Base-by-base conservation (phyloP, 2,888 invertebrate species). In the Agonopterix subpropinquella region DNA sequence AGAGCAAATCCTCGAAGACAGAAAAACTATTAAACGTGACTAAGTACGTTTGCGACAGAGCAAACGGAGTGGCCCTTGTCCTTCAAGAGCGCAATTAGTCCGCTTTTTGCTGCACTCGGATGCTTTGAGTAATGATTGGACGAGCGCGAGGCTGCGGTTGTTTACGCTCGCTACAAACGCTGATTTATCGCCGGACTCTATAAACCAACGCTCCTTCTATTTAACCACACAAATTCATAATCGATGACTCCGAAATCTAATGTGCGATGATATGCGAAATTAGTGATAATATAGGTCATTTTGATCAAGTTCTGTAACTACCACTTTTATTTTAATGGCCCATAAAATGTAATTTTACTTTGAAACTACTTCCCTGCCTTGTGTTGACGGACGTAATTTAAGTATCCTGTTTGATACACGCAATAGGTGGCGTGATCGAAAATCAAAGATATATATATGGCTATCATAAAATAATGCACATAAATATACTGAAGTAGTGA, bases 71-170 rank as follows among this genome's bases (percentile, higher is more conserved):
- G 77, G 75, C 77, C 78, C 82, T 81, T 80, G 84, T 84, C 82
- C 80, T 82, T 85, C 78, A 78, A 82, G 80, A 76, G 73, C 71
- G 82, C 84, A 85, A 86, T 87, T 87, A 87, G 87, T 77, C 63
- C 69, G 71, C 75, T 86, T 86, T 87, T 86, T 86, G 82, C 76
- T 78, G 79, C 78, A 80, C 73, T 79, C 66, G 64, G 74, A 72
- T 83, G 73, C 80, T 79, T 79, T 84, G 79, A 85, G 77, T 85
- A 83, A 85, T 84, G 81, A 85, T 82, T 81, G 74, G 73, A 77
- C 66, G 70, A 66, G 59, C 67, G 69, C 59, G 65, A 68, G 68
- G 69, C 70, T 72, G 78, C 62, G 77, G 77, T 80, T 82, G 82
- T 84, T 80, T 81, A 79, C 72, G 71, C 66, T 78, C 65, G 66